A percentile compares a stretch with the other conserved stretches of the same genome.
phyloP scores from a whole-genome alignment of 2,888 invertebrate genomes.

The Creontiades dilutus region DNA sequence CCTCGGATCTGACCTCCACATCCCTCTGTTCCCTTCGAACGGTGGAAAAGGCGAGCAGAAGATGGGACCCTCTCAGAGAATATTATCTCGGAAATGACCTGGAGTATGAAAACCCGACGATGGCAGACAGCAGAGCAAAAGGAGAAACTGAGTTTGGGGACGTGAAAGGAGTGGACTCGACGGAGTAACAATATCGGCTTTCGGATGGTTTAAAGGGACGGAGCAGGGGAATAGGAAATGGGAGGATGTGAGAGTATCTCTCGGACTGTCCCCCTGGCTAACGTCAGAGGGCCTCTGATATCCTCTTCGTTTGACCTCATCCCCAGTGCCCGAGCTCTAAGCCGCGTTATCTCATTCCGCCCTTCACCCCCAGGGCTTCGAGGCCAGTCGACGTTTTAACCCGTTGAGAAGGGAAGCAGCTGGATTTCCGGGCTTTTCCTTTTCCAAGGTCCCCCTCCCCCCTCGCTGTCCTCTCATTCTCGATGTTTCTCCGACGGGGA shows the following conservation, averaged over 20 bases:
- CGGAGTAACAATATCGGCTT: slow-evolving; percentile 50
- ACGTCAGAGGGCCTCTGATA: slow-evolving; percentile 38
- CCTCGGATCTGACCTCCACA: slow-evolving; percentile 3
- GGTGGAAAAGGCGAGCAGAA: not conserved
- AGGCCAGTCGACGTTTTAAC: slow-evolving; percentile 32
- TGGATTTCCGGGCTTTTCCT: not conserved
- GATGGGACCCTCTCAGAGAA: slow-evolving; percentile 8
- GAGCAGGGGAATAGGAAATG: not conserved
- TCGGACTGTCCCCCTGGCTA: slow-evolving; percentile 25
- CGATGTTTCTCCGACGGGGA: not conserved
- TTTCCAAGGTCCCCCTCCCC: not conserved
- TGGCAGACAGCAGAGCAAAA: not conserved
- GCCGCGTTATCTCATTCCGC: slow-evolving; percentile 52
- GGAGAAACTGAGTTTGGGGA: slow-evolving; percentile 19
- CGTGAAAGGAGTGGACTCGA: slow-evolving; percentile 28
- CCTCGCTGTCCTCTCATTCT: too few relatives aligned
- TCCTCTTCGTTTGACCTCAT: slow-evolving; percentile 44
- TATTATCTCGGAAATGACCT: slow-evolving; percentile 62
- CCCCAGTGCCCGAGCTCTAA: not conserved
- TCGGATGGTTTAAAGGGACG: slow-evolving; percentile 48
- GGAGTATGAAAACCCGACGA: not conserved
- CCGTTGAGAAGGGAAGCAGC: not conserved
- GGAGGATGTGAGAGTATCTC: slow-evolving; percentile 46
- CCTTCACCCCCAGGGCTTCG: slow-evolving; percentile 33
- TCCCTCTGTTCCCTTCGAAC: not conserved